Evolutionary conservation across 2,113 vertebrate genomes (phyloP).

Genomic region (Labeo catla): DNA sequence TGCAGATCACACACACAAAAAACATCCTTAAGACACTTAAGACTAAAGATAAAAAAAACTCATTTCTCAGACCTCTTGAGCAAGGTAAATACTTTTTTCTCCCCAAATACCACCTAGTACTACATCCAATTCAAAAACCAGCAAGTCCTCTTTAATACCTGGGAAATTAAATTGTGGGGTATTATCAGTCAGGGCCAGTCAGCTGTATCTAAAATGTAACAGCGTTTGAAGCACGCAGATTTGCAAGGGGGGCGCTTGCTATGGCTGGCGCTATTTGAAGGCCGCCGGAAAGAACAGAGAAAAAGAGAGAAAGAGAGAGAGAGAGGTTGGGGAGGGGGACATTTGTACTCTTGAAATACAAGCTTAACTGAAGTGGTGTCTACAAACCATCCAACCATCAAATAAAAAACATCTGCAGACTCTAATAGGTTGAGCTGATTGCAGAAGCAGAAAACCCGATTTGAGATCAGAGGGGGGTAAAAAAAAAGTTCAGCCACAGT

Average conservation of each 20-base stretch:
- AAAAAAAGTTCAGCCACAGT: neutral
- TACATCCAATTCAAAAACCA: constrained; percentile 71
- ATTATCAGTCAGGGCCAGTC: constrained; percentile 75
- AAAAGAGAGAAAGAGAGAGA: constrained; percentile 8
- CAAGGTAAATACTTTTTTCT: constrained; percentile 3
- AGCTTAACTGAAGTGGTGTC: constrained; percentile 72
- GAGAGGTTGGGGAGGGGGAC: neutral
- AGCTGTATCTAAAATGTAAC: constrained; percentile 69
- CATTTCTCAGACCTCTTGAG: constrained; percentile 26
- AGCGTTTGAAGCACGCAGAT: constrained; percentile 64
- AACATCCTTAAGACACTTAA: constrained; percentile 48
- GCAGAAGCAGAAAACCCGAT: constrained; percentile 14
- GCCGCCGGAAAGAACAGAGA: constrained; percentile 21
- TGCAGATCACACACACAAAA: constrained; percentile 53
- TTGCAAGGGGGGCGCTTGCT: constrained; percentile 61
- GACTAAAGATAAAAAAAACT: constrained; percentile 58
- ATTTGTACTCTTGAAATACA: constrained; percentile 69
- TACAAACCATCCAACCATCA: constrained; percentile 71
- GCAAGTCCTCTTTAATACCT: constrained; percentile 73
- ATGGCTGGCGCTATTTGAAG: constrained; percentile 57
- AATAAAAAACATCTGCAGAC: constrained; percentile 65
- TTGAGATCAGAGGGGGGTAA: neutral
- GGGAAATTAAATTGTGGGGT: constrained; percentile 72
- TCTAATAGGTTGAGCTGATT: constrained; percentile 43
- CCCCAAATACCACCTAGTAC: constrained; percentile 66